Evolutionary conservation across 1,140 invertebrate genomes (phyloP), one percentile per base, ranked within the genome.

Genomic region (Pseudomyrmex dendroicus): DNA sequence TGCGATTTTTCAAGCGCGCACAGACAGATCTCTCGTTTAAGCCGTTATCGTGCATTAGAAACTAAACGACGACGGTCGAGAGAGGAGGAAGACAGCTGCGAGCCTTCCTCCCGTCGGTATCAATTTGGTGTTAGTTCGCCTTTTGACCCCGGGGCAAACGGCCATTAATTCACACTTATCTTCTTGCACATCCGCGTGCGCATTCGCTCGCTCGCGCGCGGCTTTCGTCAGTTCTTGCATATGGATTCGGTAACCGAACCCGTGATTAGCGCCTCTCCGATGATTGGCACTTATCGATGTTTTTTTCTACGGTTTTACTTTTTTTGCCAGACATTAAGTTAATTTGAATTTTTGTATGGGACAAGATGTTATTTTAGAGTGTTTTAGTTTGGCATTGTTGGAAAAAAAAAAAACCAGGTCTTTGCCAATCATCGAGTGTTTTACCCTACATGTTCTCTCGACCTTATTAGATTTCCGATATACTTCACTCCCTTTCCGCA

Each of bases 111-210:
- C 7, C 74, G 17, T n/a, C 74, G 64, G 76, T 80, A 80, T 80
- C 76, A 80, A 80, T 80, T 80, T 73, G 57, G 35, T 57, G 54
- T 25, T 35, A 35, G 17, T 12, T 68, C 46, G 73, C 63, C 35
- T 20, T 46, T 73, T 66, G 68, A 64, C 74, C 67, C 63, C 83
- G 66, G 56, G 59, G 68, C 56, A 35, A 84, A 46, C 62, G 66
- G 62, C 2, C 50, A 70, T 68, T 64, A 77, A 84, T 80, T 67
- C 46, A 54, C 50, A 73, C 70, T 66, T 66, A 80, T 82, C 48
- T 48, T 67, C 17, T 20, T 48, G 50, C 50, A 13, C 35, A 35
- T 35, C 64, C 15, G 44, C 48, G 56, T 52, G 56, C 10, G 10
- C 44, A 15, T 44, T 56, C 59, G 46, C 56, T 17, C 73, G n/a